Conservation (phyloP, 2,888 invertebrate genomes). For the Drosophila greeni region DNA sequence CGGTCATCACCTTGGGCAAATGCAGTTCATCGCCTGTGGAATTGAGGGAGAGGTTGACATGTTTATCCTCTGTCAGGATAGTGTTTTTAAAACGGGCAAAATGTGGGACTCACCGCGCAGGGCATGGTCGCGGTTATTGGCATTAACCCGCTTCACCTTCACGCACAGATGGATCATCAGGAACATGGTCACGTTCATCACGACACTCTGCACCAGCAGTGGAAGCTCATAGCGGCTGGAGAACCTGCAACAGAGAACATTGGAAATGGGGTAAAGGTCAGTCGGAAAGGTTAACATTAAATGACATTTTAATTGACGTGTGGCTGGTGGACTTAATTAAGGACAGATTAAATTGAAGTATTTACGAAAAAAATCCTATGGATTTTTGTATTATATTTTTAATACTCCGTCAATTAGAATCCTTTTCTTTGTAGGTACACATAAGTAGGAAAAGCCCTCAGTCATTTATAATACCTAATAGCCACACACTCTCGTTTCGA, state of each 20-base stretch:
- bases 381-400: neutral
- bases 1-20: conserved; percentile 77
- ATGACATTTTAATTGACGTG: conserved; percentile 54
- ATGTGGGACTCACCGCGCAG: conserved; percentile 86
- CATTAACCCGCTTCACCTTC: conserved; percentile 87
- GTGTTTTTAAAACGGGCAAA: neutral
- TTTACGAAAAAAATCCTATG: no score
- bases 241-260: conserved; percentile 87
- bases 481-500: neutral
- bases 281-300: conserved; percentile 25
- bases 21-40: conserved; percentile 76
- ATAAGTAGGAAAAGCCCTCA: neutral
- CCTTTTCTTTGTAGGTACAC: neutral
- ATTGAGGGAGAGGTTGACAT: conserved; percentile 4
- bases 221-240: conserved; percentile 98
- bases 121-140: conserved; percentile 82
- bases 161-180: conserved; percentile 96
- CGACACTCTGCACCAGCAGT: conserved; percentile 95
- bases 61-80: conserved; percentile 7
- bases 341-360: neutral
- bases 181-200: conserved; percentile 98
- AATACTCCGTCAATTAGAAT: neutral
- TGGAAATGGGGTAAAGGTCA: conserved; percentile 32
- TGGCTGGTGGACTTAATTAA: conserved; percentile 1
- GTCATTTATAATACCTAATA: neutral